Evolutionary conservation across 2,797 vertebrate species (phyloP).

Genomic region (Sebastes jordani): DNA sequence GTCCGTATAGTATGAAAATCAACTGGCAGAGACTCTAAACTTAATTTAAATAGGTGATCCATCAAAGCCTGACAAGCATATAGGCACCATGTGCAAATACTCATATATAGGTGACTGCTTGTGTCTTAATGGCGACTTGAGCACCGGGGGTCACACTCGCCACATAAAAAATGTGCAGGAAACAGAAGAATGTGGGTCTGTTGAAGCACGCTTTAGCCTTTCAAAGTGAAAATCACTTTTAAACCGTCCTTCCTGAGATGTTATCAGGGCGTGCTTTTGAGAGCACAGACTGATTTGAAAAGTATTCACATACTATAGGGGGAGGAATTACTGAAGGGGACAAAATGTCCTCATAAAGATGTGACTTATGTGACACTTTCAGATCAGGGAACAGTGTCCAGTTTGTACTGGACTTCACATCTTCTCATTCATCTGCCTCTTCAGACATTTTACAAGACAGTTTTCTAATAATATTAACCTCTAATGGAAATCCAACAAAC

Average conservation of each 20-base stretch:
- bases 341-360: neutral
- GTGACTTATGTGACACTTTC: neutral
- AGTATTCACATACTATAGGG: neutral
- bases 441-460: neutral
- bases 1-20: neutral
- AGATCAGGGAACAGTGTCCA: neutral
- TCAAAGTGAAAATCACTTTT: neutral
- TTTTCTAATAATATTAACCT: neutral
- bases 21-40: neutral
- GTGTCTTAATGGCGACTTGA: neutral
- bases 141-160: neutral
- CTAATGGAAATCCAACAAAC: neutral
- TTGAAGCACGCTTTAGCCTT: neutral
- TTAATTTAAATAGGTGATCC: neutral
- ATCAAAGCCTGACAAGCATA: neutral
- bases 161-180: neutral
- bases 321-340: neutral
- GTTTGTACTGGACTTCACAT: neutral
- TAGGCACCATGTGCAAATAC: neutral
- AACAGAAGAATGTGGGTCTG: conserved; percentile 9
- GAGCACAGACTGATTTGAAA: neutral
- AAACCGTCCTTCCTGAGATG: neutral
- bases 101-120: neutral
- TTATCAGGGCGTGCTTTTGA: neutral
- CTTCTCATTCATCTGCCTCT: neutral